Evolutionary conservation across 2,113 vertebrate species (phyloP), one percentile per base, ranked within the genome.

Genomic region (Illadopsis cleaveri): DNA sequence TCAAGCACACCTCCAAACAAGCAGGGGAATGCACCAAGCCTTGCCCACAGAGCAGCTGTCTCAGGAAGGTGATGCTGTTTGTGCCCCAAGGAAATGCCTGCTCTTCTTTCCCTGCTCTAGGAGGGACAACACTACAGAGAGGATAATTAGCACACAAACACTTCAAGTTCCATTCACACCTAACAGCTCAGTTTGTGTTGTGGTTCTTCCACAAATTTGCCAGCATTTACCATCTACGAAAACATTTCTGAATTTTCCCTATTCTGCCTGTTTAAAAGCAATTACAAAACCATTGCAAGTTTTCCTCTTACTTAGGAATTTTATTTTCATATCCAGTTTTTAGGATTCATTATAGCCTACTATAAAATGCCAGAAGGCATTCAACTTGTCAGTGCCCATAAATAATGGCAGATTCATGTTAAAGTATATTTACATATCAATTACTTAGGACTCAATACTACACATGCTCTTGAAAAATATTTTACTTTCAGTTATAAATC

Each of bases 351-450:
- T 78, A 86, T 5, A 90, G 80, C 30, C 38, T 42, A 70, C 47
- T 88, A 72, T 42, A 86, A 90, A 93, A 94, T 64, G 68, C 86
- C 82, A 94, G 62, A 54, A 94, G 72, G 44, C 91, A 90, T 66
- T 94, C 80, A 86, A 42, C 60, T 86, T 96, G 90, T 83, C 89
- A 84, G 86, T 75, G 76, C 42, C 86, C 62, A 73, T 88, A 94
- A 96, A 93, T 81, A 92, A 96, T 23, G 42, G 60, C 54, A 96
- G 68, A 94, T 62, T 93, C 76, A 73, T 25, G 44, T 51, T 83
- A 70, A 92, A 93, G 33, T 66, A 58, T 70, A 93, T 96, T 92
- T 96, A 94, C 82, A 77, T 86, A 96, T 86, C 91, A 94, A 90
- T 95, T 94, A 96, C 80, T 87, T 73, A 58, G 58, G 64, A 79